Conservation (phyloP, 2,113 vertebrate species). For the Sturnus vulgaris region DNA sequence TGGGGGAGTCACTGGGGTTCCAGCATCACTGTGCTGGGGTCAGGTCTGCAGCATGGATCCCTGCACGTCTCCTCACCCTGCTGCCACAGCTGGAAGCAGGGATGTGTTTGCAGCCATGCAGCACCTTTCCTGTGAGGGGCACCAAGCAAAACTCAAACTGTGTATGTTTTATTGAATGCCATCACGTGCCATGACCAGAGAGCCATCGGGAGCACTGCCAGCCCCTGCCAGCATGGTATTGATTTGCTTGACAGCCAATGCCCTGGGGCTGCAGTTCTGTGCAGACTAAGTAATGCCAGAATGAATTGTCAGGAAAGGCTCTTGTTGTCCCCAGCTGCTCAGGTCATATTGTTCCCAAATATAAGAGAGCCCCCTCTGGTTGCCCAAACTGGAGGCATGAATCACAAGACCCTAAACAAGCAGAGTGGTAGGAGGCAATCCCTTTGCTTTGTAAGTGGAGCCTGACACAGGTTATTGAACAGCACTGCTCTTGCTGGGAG, state of each 20-base stretch:
- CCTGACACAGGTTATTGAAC: neutral
- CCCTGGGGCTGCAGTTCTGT: neutral
- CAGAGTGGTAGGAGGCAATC: neutral
- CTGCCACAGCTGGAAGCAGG: neutral
- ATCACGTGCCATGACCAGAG: neutral
- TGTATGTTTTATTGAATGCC: neutral
- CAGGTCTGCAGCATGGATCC: neutral
- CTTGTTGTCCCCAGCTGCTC: neutral
- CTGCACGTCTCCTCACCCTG: fast-evolving
- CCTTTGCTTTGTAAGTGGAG: neutral
- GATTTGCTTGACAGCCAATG: neutral
- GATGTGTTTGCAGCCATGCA: neutral
- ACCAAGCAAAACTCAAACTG: neutral
- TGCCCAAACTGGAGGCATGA: neutral
- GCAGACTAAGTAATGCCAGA: neutral
- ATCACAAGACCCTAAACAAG: neutral
- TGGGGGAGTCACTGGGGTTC: neutral
- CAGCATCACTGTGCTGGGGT: fast-evolving
- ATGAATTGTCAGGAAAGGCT: neutral
- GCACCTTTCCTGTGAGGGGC: neutral
- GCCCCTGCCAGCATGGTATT: neutral
- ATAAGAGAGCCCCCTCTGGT: neutral
- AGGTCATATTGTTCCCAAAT: neutral
- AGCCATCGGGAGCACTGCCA: neutral
- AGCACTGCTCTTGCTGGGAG: too few relatives aligned